Evolutionary conservation across 2,888 invertebrate genomes (phyloP).

Genomic region (Euphydryas editha): DNA sequence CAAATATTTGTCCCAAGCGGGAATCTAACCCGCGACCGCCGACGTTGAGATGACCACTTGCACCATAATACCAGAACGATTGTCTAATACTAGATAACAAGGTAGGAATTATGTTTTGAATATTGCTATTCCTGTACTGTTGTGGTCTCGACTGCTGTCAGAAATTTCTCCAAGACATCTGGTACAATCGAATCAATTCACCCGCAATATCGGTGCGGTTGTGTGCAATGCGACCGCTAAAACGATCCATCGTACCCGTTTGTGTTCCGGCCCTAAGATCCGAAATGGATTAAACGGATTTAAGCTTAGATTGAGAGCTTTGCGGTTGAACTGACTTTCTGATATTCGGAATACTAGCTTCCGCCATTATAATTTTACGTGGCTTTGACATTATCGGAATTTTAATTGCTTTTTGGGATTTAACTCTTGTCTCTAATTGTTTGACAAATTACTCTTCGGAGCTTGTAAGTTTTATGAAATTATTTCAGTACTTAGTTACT

Average conservation of each 20-base stretch:
- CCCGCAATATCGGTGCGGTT: background rate
- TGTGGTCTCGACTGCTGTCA: background rate
- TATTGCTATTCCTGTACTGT: background rate
- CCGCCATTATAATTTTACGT: background rate
- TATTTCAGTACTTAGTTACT: no score
- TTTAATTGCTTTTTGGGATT: background rate
- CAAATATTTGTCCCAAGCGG: no score
- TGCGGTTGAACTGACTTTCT: background rate
- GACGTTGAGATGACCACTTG: no score
- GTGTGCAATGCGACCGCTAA: background rate
- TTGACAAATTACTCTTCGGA: no score
- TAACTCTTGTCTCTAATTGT: no score
- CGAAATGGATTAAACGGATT: background rate
- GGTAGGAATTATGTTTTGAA: background rate
- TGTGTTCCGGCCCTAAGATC: background rate
- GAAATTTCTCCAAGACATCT: background rate
- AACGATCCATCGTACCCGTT: background rate
- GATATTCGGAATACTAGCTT: background rate
- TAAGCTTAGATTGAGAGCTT: background rate
- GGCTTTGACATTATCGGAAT: background rate
- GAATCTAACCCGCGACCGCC: no score
- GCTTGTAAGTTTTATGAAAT: no score
- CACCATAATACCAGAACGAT: no score
- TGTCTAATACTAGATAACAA: background rate
- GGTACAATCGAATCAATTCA: background rate